Base-by-base conservation (phyloP, 1,140 invertebrate genomes). In the Microplitis demolitor region DNA sequence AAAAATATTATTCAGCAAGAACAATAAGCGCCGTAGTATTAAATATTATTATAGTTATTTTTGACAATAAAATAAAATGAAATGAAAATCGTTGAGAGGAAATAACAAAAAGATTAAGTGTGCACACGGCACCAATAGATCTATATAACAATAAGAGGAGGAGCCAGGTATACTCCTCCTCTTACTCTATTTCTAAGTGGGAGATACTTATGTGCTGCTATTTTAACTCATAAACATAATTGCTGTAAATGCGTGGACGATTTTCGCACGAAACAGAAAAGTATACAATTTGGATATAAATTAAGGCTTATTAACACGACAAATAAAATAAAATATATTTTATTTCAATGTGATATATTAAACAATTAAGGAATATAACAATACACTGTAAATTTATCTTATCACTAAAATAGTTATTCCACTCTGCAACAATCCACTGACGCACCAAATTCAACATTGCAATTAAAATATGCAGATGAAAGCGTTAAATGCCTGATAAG, bases 101-200 rank as follows among this genome's bases (percentile, higher is more conserved):
- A 50, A n/a, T 11, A 24, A 66, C 24, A 35, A 71, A 64, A 39
- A 34, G 53, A 50, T 66, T 11, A 37, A 50, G 31, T 16, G 51
- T 34, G 3, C 35, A 60, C 54, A 67, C 37, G 45, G 61, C 69
- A 66, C 13, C 13, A 74, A 64, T 34, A 58, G 67, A 70, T 67
- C 33, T 35, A 31, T 39, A 33, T 62, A 62, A 62, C 53, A 62
- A 33, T 39, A 56, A 56, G 69, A 61, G 73, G 73, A 71, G 73
- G 73, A 74, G 73, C 60, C 68, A 71, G 69, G 68, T 71, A 68
- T 24, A 58, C 73, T 62, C 68, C 61, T 67, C 37, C 58, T 66
- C 69, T 71, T 54, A 31, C 66, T 66, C 37, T 60, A 33, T 54
- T 16, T 51, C 16, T 33, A 66, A 69, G 72, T 69, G 72, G 66